Conservation (phyloP, 2,888 invertebrate species). For the Quadroppia sp. region DNA sequence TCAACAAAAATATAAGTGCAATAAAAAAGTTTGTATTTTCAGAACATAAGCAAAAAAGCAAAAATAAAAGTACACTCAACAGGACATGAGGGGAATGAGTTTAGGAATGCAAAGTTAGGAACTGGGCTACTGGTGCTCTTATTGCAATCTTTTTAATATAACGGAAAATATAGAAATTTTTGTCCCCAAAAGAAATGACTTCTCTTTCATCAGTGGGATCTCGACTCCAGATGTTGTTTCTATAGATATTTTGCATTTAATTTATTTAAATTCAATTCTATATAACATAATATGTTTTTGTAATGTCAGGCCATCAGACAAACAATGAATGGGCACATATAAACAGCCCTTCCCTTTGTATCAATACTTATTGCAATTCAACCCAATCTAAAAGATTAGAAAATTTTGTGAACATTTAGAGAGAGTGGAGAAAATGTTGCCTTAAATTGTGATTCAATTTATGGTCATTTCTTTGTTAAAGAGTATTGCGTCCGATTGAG, state of each 20-base stretch:
- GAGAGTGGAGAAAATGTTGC: not conserved
- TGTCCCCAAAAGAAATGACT: not conserved
- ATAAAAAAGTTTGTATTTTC: slow-evolving; percentile 1
- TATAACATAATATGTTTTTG: not conserved
- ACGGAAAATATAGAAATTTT: not conserved
- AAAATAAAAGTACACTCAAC: slow-evolving; percentile 16
- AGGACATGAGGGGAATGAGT: slow-evolving; percentile 12
- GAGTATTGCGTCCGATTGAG: slow-evolving; percentile 12
- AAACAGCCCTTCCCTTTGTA: slow-evolving; percentile 14
- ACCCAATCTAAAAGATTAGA: not conserved
- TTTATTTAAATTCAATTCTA: not conserved
- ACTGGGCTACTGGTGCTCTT: slow-evolving; percentile 27
- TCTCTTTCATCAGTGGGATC: slow-evolving; percentile 15
- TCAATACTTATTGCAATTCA: not conserved
- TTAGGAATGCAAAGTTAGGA: slow-evolving; percentile 1
- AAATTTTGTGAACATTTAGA: not conserved
- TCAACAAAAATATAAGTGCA: slow-evolving; percentile 21
- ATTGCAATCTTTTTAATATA: not conserved
- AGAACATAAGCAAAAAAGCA: not conserved
- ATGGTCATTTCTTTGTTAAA: slow-evolving; percentile 27
- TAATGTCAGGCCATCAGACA: not conserved
- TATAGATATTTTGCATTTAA: slow-evolving; percentile 12
- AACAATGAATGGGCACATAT: no score
- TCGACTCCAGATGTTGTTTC: slow-evolving; percentile 30
- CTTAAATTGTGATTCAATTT: not conserved